phyloP scores from a whole-genome alignment of 2,113 vertebrate species.

The Pelmatolapia mariae region DNA sequence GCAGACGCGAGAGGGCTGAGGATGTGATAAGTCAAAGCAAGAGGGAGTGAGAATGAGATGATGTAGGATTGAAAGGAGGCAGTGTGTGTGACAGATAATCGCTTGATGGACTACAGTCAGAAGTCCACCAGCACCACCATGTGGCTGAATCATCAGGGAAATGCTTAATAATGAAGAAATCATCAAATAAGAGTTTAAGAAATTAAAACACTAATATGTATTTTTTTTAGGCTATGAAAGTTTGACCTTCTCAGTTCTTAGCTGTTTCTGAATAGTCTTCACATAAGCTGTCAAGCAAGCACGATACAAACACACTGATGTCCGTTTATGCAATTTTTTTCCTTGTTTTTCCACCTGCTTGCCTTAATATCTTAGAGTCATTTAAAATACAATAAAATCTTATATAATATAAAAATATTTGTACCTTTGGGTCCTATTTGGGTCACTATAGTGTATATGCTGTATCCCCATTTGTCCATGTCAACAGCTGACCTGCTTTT shows the following conservation, averaged over 20 bases:
- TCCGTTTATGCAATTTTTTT: neutral
- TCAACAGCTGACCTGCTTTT: constrained; percentile 70
- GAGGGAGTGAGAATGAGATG: constrained; percentile 33
- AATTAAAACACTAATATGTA: neutral
- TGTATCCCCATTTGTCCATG: constrained; percentile 58
- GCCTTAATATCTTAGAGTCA: neutral
- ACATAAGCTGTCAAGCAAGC: neutral
- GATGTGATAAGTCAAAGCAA: constrained; percentile 46
- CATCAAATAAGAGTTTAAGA: neutral
- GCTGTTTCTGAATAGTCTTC: neutral
- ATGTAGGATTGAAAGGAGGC: constrained; percentile 25
- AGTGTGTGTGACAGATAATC: constrained; percentile 19
- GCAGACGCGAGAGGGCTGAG: constrained; percentile 3
- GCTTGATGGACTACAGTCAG: constrained; percentile 18
- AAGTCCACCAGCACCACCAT: constrained; percentile 82
- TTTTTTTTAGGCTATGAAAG: neutral
- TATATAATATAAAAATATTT: neutral
- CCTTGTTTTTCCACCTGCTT: neutral
- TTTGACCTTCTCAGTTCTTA: neutral
- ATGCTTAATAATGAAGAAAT: neutral
- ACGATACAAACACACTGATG: neutral
- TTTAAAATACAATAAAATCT: neutral
- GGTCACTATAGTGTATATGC: constrained; percentile 50
- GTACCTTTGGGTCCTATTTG: neutral
- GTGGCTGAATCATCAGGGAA: constrained; percentile 49